These are phyloP conservation scores for Leptothorax acervorum DNA, from an alignment of 2,888 invertebrate species.

Conservation along the genomic window DNA sequence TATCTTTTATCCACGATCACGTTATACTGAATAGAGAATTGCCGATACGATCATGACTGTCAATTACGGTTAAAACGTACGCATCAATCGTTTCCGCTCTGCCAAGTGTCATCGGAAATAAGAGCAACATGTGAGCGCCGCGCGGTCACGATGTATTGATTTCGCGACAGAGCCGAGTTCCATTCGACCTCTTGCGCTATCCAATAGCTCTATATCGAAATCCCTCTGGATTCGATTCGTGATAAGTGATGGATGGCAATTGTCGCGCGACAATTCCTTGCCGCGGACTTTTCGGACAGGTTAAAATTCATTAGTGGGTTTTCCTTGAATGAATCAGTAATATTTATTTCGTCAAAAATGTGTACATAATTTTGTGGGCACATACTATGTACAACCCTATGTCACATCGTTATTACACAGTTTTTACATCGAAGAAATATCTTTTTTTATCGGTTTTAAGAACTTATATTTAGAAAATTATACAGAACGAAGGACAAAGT, in stretches of 20 bases:
- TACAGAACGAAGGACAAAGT: background rate
- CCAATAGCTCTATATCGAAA: slow-evolving; percentile 22
- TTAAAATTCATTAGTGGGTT: background rate
- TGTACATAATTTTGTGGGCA: slow-evolving; percentile 11
- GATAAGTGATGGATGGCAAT: background rate
- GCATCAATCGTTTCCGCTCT: slow-evolving; percentile 29
- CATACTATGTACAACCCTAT: background rate
- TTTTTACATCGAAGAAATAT: background rate
- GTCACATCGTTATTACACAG: background rate
- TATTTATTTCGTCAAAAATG: slow-evolving; percentile 17
- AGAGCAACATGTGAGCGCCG: slow-evolving; percentile 76
- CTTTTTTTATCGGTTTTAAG: background rate
- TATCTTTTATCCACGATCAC: background rate
- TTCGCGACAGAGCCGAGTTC: slow-evolving; percentile 44
- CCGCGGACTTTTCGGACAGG: background rate
- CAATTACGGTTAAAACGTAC: slow-evolving; percentile 32
- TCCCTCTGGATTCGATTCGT: background rate
- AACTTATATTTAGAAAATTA: background rate
- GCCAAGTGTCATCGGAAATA: slow-evolving; percentile 66
- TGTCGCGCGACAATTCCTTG: background rate
- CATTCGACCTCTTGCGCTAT: slow-evolving; percentile 17
- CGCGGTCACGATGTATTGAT: slow-evolving; percentile 76
- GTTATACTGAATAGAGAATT: background rate
- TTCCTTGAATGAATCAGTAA: background rate
- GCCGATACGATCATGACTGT: background rate